Evolutionary conservation across 2,113 vertebrate species (phyloP).

Genomic region (Cheilinus undulatus): DNA sequence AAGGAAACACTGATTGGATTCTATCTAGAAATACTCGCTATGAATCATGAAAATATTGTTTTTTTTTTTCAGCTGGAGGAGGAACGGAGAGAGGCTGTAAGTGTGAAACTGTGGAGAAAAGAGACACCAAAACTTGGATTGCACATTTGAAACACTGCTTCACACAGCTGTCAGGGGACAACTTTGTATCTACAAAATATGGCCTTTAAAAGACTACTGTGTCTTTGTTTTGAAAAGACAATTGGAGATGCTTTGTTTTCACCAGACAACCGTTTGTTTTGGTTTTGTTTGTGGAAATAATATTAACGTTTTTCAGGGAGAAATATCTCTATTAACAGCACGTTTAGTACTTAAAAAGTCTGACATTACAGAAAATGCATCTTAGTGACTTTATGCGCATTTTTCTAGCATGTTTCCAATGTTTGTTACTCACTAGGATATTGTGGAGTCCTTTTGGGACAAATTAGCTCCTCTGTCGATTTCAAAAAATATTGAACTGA

Average conservation of each 20-base stretch:
- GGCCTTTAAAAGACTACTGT: background rate
- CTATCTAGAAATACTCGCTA: conserved; percentile 35
- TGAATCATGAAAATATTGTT: conserved; percentile 62
- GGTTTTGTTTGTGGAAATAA: conserved; percentile 39
- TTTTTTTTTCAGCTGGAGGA: conserved; percentile 91
- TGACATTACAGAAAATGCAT: conserved; percentile 3
- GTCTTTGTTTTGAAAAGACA: background rate
- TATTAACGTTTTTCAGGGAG: background rate
- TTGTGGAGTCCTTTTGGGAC: background rate
- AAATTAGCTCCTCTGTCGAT: background rate
- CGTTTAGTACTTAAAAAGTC: conserved; percentile 32
- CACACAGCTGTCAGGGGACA: conserved; percentile 15
- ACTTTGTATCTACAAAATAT: background rate
- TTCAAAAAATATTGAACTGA: background rate
- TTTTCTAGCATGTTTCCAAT: conserved; percentile 41
- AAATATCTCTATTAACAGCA: conserved; percentile 53
- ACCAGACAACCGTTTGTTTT: background rate
- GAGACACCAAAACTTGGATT: conserved; percentile 1
- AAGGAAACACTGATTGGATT: conserved; percentile 23
- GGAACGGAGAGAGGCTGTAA: conserved; percentile 91
- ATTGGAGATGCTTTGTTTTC: conserved; percentile 3
- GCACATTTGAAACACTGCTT: conserved; percentile 25
- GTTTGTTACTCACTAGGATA: conserved; percentile 9
- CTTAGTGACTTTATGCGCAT: conserved; percentile 16
- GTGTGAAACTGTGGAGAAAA: conserved; percentile 65